Base-by-base conservation (phyloP, 1,140 invertebrate species). In the Euborellia annulipes region DNA sequence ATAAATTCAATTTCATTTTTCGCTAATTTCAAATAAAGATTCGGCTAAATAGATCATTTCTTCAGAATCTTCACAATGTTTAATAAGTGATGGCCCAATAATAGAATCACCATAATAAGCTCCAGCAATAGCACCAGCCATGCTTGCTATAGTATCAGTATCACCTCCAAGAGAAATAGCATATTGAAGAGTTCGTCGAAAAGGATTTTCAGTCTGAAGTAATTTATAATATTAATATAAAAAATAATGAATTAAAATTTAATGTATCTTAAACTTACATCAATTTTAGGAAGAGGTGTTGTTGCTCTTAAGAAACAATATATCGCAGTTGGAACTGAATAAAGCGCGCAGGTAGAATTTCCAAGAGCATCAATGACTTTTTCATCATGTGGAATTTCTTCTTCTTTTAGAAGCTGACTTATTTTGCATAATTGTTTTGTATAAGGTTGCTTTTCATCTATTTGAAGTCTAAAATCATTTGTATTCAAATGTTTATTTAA, bases 91-190 rank as follows among this genome's bases (percentile, higher is more conserved):
- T 38, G 62, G 27, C 41, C 71, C 73, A 40, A 87, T 73, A 11
- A 59, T 58, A 21, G 73, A 67, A 46, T 75, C 62, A 6, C 82
- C 82, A 54, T 80, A 73, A 60, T 71, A 78, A 18, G 82, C 82
- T 36, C 84, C 84, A 44, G 75, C 71, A 45, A 86, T 77, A 17
- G 78, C 74, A 13, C 80, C 82, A 19, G 82, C 73, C 82, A 87
- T 87, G 41, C 73, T 71, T 6, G 76, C 82, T 55, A 87, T 82
- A 2, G 82, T 86, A 50, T 86, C 82, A 3, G 82, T 82, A 62
- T 86, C 82, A 22, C 84, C 83, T 34, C 83, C 82, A 14, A 86
- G 62, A 17, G 71, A 73, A 45, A 85, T 79, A 45, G 82, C 69
- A 60, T 72, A 76, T 42, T 75, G 67, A 37, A 87, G 62, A n/a